These are phyloP conservation scores for Lordiphosa andalusiaca DNA, from an alignment of 2,888 invertebrate genomes.

Conservation along the genomic window DNA sequence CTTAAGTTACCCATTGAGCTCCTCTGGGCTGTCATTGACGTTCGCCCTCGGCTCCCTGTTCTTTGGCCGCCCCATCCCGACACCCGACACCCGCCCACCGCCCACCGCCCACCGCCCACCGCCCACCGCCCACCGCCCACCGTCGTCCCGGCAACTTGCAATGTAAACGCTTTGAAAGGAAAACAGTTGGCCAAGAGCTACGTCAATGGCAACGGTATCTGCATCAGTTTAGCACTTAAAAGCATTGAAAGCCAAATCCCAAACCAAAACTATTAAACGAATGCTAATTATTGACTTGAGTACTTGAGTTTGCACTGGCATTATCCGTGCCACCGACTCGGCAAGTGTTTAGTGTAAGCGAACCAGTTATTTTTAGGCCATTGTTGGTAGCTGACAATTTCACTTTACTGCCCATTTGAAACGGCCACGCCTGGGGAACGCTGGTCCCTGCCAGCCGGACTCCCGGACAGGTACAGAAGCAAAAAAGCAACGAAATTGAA, in stretches of 20 bases:
- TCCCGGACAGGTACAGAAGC: conserved; percentile 3
- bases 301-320: conserved; percentile 25
- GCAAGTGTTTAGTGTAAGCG: conserved; percentile 25
- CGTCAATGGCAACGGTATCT: conserved; percentile 18
- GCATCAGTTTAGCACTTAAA: conserved; percentile 48
- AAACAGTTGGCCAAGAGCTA: conserved; percentile 27
- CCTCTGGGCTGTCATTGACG: conserved; percentile 23
- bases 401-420: conserved; percentile 60
- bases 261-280: conserved; percentile 58
- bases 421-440: conserved; percentile 19
- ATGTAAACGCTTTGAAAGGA: conserved; percentile 42
- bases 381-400: conserved; percentile 59
- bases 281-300: conserved; percentile 61
- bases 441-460: conserved; percentile 11
- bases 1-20: conserved; percentile 11
- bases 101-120: too few relatives aligned
- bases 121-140: too few relatives aligned
- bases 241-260: conserved; percentile 30
- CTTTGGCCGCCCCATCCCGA: conserved; percentile 13
- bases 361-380: conserved; percentile 53
- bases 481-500: conserved; percentile 61
- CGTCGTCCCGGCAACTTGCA: conserved; percentile 7
- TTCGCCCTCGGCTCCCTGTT: conserved; percentile 6
- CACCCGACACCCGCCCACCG: too few relatives aligned
- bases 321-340: conserved; percentile 12